Conservation (phyloP, 2,797 vertebrate genomes). For the Pseudochirops cupreus region DNA sequence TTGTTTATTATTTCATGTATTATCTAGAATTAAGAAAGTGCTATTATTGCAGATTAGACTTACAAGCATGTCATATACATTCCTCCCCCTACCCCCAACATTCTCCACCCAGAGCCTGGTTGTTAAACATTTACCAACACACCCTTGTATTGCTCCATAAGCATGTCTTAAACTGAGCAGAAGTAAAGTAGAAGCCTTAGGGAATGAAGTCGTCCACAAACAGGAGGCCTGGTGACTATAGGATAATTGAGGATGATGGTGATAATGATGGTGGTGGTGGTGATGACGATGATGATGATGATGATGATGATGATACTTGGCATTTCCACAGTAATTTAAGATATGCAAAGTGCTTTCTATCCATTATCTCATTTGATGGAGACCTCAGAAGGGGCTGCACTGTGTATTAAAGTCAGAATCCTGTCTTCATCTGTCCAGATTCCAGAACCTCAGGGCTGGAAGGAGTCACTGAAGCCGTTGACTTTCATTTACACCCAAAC, state of each 20-base stretch:
- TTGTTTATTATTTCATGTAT: not conserved
- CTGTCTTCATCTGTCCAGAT: too few species aligned
- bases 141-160: not conserved
- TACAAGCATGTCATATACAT: not conserved
- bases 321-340: not conserved
- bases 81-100: too few species aligned
- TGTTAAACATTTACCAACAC: not conserved
- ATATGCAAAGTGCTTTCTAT: not conserved
- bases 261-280: too few species aligned
- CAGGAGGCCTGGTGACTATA: not conserved
- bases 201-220: not conserved
- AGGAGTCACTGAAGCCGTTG: not conserved
- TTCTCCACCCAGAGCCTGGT: not conserved
- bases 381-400: not conserved
- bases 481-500: not conserved
- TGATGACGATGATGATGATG: not conserved
- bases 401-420: not conserved
- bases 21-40: not conserved
- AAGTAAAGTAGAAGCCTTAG: not conserved
- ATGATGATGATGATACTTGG: not conserved
- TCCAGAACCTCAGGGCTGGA: not conserved
- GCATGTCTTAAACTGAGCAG: not conserved
- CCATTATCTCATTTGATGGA: not conserved
- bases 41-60: not conserved
- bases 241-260: not conserved